phyloP scores from a whole-genome alignment of 2,888 invertebrate genomes.

The Ferrisia virgata region DNA sequence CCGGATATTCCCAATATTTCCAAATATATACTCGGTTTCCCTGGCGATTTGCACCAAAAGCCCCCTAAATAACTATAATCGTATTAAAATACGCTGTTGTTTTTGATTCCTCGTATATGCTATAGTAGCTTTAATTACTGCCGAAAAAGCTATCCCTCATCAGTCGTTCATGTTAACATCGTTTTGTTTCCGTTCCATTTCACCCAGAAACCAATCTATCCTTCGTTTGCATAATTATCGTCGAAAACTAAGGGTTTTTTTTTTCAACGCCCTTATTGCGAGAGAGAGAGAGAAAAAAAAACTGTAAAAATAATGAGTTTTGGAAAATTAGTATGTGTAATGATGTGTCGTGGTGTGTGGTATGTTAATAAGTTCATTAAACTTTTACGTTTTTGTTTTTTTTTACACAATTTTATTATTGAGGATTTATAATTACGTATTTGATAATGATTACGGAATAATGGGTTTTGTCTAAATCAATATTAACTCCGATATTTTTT shows the following conservation, averaged over 20 bases:
- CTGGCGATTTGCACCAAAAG: neutral
- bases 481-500: no score
- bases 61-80: constrained; percentile 25
- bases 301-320: neutral
- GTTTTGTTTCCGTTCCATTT: constrained; percentile 35
- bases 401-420: no score
- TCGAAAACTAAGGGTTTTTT: neutral
- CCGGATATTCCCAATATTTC: neutral
- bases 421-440: no score
- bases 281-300: neutral
- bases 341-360: neutral
- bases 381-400: neutral
- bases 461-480: no score
- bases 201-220: constrained; percentile 14
- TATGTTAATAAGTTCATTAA: neutral
- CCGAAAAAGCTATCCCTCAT: constrained; percentile 20
- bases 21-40: neutral
- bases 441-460: no score
- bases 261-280: neutral
- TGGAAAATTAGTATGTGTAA: neutral
- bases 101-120: constrained; percentile 14
- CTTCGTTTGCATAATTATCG: constrained; percentile 14
- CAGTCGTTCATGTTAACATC: constrained; percentile 26
- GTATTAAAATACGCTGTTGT: constrained; percentile 34
- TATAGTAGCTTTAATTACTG: constrained; percentile 34